These are phyloP conservation scores for Sminthurides aquaticus DNA, from an alignment of 2,888 invertebrate species.

Conservation along the genomic window DNA sequence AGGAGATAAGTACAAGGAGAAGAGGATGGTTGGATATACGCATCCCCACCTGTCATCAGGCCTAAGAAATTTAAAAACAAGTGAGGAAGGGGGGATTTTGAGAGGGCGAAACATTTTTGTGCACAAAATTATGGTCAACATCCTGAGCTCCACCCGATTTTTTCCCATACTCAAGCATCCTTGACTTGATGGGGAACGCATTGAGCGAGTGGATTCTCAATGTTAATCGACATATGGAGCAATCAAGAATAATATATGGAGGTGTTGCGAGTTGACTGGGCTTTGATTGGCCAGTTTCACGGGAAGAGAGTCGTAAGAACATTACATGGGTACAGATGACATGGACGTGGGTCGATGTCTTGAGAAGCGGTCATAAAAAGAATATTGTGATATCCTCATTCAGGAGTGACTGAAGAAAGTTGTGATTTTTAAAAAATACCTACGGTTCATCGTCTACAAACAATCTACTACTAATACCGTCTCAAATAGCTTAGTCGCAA, in stretches of 20 bases:
- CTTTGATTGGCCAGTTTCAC: slow-evolving; percentile 1
- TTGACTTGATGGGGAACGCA: background rate
- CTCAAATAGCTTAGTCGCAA: too few relatives aligned
- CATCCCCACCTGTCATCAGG: background rate
- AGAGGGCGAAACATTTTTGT: slow-evolving; percentile 2
- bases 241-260: background rate
- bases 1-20: too few relatives aligned
- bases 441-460: too few relatives aligned
- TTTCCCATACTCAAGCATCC: background rate
- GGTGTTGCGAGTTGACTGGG: background rate
- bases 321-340: background rate
- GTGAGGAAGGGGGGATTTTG: background rate
- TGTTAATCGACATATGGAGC: slow-evolving; percentile 9
- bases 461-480: too few relatives aligned
- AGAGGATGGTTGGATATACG: too few relatives aligned
- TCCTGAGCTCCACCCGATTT: slow-evolving; percentile 4
- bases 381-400: too few relatives aligned
- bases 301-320: background rate
- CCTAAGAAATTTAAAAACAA: background rate
- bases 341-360: too few relatives aligned
- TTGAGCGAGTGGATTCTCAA: background rate
- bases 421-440: too few relatives aligned
- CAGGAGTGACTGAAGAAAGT: too few relatives aligned
- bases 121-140: slow-evolving; percentile 1
- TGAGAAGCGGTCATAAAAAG: too few relatives aligned